phyloP scores from a whole-genome alignment of 2,797 vertebrate species.

The Platalea minor region DNA sequence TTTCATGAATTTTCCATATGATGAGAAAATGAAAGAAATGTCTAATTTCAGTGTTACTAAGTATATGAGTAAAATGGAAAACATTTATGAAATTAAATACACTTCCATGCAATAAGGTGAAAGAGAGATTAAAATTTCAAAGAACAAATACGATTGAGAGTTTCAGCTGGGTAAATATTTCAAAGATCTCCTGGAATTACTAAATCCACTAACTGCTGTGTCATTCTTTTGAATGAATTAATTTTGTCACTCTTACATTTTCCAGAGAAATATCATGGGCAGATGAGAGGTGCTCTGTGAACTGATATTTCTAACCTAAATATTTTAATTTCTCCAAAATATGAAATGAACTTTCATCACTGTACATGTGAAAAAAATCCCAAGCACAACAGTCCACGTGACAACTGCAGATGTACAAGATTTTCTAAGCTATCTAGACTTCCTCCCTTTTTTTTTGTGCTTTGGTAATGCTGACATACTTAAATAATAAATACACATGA shows the following conservation, averaged over 20 bases:
- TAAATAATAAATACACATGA: background rate
- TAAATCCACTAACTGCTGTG: background rate
- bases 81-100: background rate
- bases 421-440: background rate
- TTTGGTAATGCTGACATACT: background rate
- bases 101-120: background rate
- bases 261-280: background rate
- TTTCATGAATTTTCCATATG: constrained; percentile 33
- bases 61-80: background rate
- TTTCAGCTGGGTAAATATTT: background rate
- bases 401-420: background rate
- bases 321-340: background rate
- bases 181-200: background rate
- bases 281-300: background rate
- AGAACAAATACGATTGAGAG: background rate
- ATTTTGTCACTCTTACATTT: background rate
- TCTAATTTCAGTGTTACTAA: background rate
- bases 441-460: background rate
- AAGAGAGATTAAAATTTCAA: background rate
- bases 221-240: background rate
- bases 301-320: background rate
- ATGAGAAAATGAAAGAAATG: background rate
- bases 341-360: background rate
- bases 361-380: background rate
- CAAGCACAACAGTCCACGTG: background rate